A percentile compares a stretch with the other conserved stretches of the same genome.
Conservation (phyloP, 2,888 invertebrate species). For the Sinodicranocentrus sp. region DNA sequence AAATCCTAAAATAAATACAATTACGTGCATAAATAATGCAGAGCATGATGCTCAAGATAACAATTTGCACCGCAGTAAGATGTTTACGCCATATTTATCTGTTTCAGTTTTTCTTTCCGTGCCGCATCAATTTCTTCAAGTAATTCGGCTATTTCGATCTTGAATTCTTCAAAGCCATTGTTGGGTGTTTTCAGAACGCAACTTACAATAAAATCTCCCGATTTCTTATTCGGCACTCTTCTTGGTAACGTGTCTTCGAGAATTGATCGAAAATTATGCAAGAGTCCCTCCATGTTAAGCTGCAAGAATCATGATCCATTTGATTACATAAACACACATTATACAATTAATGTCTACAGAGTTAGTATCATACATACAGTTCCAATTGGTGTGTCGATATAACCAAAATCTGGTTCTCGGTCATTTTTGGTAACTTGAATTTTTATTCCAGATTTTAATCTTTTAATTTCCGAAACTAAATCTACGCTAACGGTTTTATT, state of each 20-base stretch:
- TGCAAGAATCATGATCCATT: conserved; percentile 77
- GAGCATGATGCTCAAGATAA: too few species aligned
- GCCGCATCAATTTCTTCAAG: conserved; percentile 20
- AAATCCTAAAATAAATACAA: too few species aligned
- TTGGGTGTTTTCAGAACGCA: conserved; percentile 80
- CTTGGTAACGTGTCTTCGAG: conserved; percentile 81
- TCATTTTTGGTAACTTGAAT: conserved; percentile 84
- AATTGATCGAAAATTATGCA: conserved; percentile 85
- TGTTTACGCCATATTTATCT: too few species aligned
- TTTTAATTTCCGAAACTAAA: conserved; percentile 82
- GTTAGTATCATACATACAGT: conserved; percentile 80
- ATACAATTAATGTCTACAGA: conserved; percentile 23
- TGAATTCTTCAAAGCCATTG: conserved; percentile 83
- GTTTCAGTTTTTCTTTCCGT: not conserved
- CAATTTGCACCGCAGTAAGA: too few species aligned
- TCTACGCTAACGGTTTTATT: conserved; percentile 84
- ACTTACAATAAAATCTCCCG: conserved; percentile 83
- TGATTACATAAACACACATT: too few species aligned
- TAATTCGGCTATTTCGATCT: conserved; percentile 80
- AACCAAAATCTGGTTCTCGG: conserved; percentile 85
- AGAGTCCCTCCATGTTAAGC: conserved; percentile 87
- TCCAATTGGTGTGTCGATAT: conserved; percentile 84
- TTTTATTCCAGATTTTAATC: conserved; percentile 85
- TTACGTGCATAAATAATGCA: too few species aligned
- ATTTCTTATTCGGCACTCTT: conserved; percentile 62